Evolutionary conservation across 2,888 invertebrate genomes (phyloP).

Genomic region (Lasioglossum zephyrum): DNA sequence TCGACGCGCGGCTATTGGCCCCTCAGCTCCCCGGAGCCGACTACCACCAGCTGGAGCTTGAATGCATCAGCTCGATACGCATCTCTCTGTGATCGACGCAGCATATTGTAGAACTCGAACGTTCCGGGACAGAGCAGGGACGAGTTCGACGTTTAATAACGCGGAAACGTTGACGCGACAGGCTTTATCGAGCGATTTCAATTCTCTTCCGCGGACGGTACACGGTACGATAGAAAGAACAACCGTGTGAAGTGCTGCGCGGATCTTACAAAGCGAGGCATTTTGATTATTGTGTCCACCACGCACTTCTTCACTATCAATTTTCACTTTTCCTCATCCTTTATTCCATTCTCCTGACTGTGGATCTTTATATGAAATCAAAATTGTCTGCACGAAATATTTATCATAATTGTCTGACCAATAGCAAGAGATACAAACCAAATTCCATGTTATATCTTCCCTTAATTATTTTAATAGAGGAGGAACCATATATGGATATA

Average conservation of each 20-base stretch:
- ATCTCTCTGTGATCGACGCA: slow-evolving; percentile 1
- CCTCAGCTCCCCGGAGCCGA: background rate
- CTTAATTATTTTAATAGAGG: no score
- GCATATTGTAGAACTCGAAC: background rate
- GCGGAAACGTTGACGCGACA: background rate
- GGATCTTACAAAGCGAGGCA: background rate
- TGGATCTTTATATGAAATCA: no score
- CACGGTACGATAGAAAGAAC: background rate
- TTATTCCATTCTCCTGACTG: no score
- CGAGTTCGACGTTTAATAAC: slow-evolving; percentile 24
- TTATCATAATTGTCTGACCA: no score
- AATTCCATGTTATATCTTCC: no score
- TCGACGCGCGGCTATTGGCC: background rate
- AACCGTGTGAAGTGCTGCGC: background rate
- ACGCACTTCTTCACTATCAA: no score
- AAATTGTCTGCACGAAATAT: no score
- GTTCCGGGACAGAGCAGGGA: background rate
- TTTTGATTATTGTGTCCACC: no score
- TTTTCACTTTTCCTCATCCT: no score
- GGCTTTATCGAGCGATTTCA: slow-evolving; percentile 6
- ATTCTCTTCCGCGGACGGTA: background rate
- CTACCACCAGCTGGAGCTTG: background rate
- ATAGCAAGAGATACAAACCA: no score
- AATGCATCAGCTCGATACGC: background rate
- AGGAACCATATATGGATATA: no score